phyloP scores from a whole-genome alignment of 64 coral and sea anemone species.

The Actinia tenebrosa region DNA sequence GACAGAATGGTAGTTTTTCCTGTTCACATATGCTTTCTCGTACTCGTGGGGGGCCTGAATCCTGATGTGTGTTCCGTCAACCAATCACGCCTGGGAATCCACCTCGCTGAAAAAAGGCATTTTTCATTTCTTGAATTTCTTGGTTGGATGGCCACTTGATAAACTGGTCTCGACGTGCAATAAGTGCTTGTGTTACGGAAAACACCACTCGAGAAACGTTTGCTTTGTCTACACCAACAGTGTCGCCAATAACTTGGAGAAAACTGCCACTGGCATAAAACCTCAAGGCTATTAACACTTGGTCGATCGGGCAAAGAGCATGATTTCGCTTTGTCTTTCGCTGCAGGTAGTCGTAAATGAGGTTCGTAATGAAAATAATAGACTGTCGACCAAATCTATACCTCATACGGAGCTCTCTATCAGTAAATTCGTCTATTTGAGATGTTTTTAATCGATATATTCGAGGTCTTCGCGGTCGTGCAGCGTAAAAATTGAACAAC shows the following conservation, averaged over 20 bases:
- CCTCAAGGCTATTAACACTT: constrained; percentile 59
- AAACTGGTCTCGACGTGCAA: constrained; percentile 23
- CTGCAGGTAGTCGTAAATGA: constrained; percentile 30
- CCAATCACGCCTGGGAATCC: constrained; percentile 59
- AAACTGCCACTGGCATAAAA: constrained; percentile 81
- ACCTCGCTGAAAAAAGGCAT: background rate
- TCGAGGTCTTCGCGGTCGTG: too few relatives aligned
- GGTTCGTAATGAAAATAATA: constrained; percentile 25
- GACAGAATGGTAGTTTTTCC: too few relatives aligned
- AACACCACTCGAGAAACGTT: constrained; percentile 39
- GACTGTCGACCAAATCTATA: constrained; percentile 11
- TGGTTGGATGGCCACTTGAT: constrained; percentile 46
- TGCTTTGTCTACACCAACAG: constrained; percentile 45
- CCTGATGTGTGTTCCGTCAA: constrained; percentile 46
- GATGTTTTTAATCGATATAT: too few relatives aligned
- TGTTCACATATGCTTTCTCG: constrained; percentile 6
- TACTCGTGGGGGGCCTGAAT: constrained; percentile 33
- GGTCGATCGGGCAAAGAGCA: constrained; percentile 14
- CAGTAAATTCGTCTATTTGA: constrained; percentile 1
- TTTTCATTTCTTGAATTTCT: constrained; percentile 35
- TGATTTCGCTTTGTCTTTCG: constrained; percentile 20
- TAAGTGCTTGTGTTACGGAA: constrained; percentile 32
- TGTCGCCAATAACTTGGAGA: constrained; percentile 64
- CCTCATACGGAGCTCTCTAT: background rate
- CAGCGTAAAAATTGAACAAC: too few relatives aligned